phyloP scores from a whole-genome alignment of 1,140 invertebrate genomes.

The Danaus plexippus region DNA sequence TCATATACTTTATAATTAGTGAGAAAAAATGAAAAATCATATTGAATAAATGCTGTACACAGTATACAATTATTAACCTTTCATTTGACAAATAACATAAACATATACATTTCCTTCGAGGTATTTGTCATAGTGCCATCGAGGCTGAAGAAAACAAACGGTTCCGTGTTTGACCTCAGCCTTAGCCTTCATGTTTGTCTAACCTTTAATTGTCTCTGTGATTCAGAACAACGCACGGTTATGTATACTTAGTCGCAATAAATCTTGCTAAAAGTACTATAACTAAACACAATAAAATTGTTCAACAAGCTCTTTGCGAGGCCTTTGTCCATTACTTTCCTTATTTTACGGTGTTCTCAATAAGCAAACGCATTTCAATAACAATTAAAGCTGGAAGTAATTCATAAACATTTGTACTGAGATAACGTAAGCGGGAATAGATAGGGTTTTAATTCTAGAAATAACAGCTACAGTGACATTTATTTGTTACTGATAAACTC shows the following conservation, averaged over 20 bases:
- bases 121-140: conserved; percentile 9
- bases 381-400: conserved; percentile 16
- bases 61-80: no score
- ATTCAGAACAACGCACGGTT: conserved; percentile 24
- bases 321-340: conserved; percentile 23
- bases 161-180: conserved; percentile 13
- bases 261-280: conserved; percentile 25
- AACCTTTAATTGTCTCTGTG: conserved; percentile 24
- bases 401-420: conserved; percentile 12
- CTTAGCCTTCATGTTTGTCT: conserved; percentile 17
- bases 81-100: no score
- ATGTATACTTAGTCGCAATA: conserved; percentile 24
- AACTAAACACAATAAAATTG: conserved; percentile 27
- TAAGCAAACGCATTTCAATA: conserved; percentile 16
- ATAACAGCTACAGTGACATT: no score
- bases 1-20: no score
- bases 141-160: conserved; percentile 1
- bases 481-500: no score
- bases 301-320: conserved; percentile 20
- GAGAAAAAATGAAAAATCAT: no score
- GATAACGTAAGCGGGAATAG: conserved; percentile 2
- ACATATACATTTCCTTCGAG: not conserved
- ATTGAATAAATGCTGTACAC: no score
- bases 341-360: conserved; percentile 21
- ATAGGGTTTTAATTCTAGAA: no score